phyloP scores from a whole-genome alignment of 2,888 invertebrate species.

The Eledona agricola region DNA sequence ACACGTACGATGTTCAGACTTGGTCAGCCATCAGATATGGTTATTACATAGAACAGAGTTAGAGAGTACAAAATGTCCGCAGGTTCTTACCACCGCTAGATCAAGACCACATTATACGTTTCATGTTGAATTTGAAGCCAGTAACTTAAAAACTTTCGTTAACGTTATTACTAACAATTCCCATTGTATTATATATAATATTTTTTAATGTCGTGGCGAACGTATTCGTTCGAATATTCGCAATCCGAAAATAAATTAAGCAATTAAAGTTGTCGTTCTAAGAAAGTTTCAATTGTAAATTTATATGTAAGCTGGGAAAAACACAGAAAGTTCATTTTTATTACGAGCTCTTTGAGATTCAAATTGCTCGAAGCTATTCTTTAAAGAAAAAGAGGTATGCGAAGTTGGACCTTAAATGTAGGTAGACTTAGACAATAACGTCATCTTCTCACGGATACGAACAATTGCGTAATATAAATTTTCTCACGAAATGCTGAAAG shows the following conservation, averaged over 20 bases:
- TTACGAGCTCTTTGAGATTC: conserved; percentile 39
- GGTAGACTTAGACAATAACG: conserved; percentile 38
- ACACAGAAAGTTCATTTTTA: conserved; percentile 37
- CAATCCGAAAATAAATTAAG: conserved; percentile 27
- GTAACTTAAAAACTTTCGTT: conserved; percentile 22
- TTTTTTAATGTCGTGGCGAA: background rate
- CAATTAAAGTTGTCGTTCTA: conserved; percentile 25
- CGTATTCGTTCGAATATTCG: too few species aligned
- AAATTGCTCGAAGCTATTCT: conserved; percentile 38
- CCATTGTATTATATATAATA: too few species aligned
- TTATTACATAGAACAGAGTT: conserved; percentile 32
- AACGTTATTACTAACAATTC: conserved; percentile 26
- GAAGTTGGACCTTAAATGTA: conserved; percentile 30
- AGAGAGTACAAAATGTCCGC: conserved; percentile 19
- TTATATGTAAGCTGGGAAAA: conserved; percentile 28
- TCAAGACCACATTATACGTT: conserved; percentile 28
- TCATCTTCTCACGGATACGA: conserved; percentile 37
- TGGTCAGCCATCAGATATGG: conserved; percentile 19
- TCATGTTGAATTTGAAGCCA: conserved; percentile 11
- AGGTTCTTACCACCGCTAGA: conserved; percentile 20
- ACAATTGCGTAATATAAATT: conserved; percentile 36
- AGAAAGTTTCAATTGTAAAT: conserved; percentile 33
- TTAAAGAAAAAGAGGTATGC: conserved; percentile 32
- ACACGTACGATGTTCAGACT: conserved; percentile 16
- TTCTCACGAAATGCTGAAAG: conserved; percentile 19